These are phyloP conservation scores for Zhengitettix transpicula DNA, from an alignment of 2,888 invertebrate genomes.

Conservation along the genomic window DNA sequence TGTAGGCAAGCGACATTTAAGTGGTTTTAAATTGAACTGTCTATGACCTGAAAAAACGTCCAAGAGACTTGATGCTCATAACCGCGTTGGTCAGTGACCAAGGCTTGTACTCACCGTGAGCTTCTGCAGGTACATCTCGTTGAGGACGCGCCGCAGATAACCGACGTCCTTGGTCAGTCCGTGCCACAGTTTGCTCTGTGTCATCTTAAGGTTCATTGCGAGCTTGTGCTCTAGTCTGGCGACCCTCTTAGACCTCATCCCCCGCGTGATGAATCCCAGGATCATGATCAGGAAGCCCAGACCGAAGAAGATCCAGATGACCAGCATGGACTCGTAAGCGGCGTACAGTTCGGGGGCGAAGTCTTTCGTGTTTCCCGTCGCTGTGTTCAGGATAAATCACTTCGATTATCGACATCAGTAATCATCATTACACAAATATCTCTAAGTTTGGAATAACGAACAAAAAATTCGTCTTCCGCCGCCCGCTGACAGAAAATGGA, in stretches of 20 bases:
- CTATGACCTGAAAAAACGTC: no score
- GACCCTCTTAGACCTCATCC: constrained; percentile 57
- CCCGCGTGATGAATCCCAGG: constrained; percentile 65
- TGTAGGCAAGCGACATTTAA: no score
- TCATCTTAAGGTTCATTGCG: constrained; percentile 56
- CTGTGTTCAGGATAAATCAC: no score
- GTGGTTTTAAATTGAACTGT: no score
- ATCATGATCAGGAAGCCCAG: constrained; percentile 84
- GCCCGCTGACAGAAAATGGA: no score
- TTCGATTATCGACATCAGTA: no score
- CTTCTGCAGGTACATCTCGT: constrained; percentile 66
- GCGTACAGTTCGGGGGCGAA: constrained; percentile 27
- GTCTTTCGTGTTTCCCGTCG: background rate
- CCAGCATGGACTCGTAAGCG: constrained; percentile 63
- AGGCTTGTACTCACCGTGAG: constrained; percentile 43
- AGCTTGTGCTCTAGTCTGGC: constrained; percentile 59
- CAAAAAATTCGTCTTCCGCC: no score
- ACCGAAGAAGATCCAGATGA: constrained; percentile 82
- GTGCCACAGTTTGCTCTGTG: constrained; percentile 59
- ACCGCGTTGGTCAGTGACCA: no score
- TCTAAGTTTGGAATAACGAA: no score
- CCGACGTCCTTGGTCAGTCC: constrained; percentile 60
- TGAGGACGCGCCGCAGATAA: constrained; percentile 53
- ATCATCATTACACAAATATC: no score
- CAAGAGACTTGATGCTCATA: no score